Conservation (phyloP, 1,140 invertebrate species). For the Drosophila trapezifrons region DNA sequence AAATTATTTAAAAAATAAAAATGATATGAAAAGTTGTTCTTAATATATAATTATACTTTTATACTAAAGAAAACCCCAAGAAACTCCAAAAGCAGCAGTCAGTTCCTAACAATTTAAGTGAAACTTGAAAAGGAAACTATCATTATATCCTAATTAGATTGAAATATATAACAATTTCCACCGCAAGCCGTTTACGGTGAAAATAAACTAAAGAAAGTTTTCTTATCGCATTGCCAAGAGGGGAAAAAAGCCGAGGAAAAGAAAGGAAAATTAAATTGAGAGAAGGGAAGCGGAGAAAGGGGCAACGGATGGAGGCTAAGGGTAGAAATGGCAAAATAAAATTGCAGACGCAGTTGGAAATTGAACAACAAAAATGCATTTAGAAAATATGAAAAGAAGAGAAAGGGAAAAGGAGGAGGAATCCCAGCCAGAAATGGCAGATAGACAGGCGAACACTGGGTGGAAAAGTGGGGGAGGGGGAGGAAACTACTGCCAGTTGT, state of each 20-base stretch:
- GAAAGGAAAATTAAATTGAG: constrained; percentile 29
- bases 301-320: constrained; percentile 3
- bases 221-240: constrained; percentile 58
- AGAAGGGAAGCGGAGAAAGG: neutral
- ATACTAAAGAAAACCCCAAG: neutral
- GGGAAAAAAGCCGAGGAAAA: constrained; percentile 22
- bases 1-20: neutral
- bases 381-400: constrained; percentile 72
- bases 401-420: constrained; percentile 25
- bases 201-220: constrained; percentile 57
- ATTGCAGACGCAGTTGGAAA: constrained; percentile 79
- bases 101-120: neutral
- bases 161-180: constrained; percentile 71
- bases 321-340: constrained; percentile 60
- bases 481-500: constrained; percentile 46
- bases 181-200: constrained; percentile 60
- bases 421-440: constrained; percentile 33
- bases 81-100: neutral
- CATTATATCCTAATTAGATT: constrained; percentile 81
- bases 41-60: neutral
- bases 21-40: neutral
- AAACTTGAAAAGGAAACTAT: constrained; percentile 39
- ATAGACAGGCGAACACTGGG: constrained; percentile 57
- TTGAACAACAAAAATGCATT: constrained; percentile 83
- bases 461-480: constrained; percentile 43